Conservation (phyloP, 2,888 invertebrate genomes). For the Cryptops parisi region DNA sequence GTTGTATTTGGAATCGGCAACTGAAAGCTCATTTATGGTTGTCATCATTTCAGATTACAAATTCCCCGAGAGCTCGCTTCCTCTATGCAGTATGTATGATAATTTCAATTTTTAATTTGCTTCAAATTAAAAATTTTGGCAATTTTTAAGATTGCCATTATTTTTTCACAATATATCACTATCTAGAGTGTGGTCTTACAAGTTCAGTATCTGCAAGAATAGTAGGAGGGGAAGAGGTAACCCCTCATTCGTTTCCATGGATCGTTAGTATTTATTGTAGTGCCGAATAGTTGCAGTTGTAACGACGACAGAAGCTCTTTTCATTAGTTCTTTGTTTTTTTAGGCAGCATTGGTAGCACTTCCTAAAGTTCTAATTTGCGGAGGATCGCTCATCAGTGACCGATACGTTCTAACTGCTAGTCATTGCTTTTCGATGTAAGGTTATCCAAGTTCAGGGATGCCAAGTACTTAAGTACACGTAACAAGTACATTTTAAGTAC, state of each 20-base stretch:
- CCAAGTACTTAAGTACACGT: neutral
- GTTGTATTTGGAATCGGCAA: too few species aligned
- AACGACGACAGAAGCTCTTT: neutral
- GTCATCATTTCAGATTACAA: conserved; percentile 4
- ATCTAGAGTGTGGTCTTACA: neutral
- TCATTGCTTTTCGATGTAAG: conserved; percentile 9
- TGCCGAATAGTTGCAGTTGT: neutral
- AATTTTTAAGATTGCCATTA: too few species aligned
- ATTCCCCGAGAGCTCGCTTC: neutral
- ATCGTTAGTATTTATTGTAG: conserved; percentile 1
- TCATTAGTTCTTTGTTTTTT: too few species aligned
- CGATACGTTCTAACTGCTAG: conserved; percentile 11
- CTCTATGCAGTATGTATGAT: conserved; percentile 6
- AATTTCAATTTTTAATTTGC: too few species aligned
- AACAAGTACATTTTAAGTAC: too few species aligned
- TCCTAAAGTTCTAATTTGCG: conserved; percentile 6
- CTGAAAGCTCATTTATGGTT: too few species aligned
- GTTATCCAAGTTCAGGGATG: neutral
- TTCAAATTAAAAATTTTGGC: too few species aligned
- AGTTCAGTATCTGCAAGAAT: neutral
- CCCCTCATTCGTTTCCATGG: conserved; percentile 6
- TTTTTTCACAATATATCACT: neutral
- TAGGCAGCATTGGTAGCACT: conserved; percentile 2
- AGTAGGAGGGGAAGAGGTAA: conserved; percentile 4
- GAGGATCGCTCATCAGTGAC: conserved; percentile 9